These are phyloP conservation scores for Falco berigora DNA, from an alignment of 2,797 vertebrate species.

Conservation along the genomic window DNA sequence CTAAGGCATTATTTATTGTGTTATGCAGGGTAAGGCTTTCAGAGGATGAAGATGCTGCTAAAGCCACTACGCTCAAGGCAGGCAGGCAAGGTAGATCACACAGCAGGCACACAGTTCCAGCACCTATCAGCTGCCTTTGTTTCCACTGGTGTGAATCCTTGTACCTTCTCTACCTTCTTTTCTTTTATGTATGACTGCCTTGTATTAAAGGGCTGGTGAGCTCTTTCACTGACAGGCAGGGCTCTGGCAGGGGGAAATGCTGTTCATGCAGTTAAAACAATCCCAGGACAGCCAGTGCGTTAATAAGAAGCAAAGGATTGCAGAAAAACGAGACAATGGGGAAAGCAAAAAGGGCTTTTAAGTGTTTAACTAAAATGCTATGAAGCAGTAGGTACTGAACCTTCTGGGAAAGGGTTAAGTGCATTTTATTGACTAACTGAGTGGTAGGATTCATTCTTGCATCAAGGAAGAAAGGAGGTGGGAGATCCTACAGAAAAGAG, in stretches of 20 bases:
- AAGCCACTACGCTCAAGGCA: conserved; percentile 23
- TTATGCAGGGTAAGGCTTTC: conserved; percentile 26
- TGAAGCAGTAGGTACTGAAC: neutral
- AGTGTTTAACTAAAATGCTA: neutral
- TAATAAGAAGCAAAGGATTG: neutral
- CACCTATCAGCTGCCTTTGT: neutral
- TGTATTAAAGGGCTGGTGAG: neutral
- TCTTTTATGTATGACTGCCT: neutral
- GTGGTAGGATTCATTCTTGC: neutral
- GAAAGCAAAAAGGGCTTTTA: neutral
- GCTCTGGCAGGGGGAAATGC: neutral
- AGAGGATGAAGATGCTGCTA: conserved; percentile 51
- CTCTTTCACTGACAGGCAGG: neutral
- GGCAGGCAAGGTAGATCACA: neutral
- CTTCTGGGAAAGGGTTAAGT: neutral
- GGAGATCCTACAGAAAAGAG: neutral
- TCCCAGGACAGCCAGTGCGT: neutral
- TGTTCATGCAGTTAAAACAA: conserved; percentile 4
- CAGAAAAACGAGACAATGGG: neutral
- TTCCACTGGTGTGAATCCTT: neutral
- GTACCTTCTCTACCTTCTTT: neutral
- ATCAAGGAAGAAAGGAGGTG: neutral
- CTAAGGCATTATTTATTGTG: conserved; percentile 68
- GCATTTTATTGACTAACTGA: neutral
- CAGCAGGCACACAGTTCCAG: neutral